Conservation (phyloP, 2,888 invertebrate species). For the Sinodicranocentrus sp. region DNA sequence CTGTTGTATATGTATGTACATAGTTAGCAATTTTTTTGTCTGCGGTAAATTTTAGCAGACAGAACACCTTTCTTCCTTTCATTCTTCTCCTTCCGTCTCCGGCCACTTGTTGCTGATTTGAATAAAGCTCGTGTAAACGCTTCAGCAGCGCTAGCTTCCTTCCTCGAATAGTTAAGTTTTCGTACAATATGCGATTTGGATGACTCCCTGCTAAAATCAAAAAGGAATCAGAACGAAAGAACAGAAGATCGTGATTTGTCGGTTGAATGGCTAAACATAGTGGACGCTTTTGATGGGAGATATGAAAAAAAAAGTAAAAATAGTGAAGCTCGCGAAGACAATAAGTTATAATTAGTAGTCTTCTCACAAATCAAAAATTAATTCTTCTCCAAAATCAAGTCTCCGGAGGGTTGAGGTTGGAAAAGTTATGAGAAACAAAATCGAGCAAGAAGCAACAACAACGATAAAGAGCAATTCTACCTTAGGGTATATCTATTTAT, state of each 20-base stretch:
- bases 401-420: slow-evolving; percentile 4
- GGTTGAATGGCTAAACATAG: not conserved
- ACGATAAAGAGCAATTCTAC: not conserved
- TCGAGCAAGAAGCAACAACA: too few species aligned
- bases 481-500: not conserved
- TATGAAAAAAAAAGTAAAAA: not conserved
- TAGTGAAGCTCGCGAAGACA: not conserved
- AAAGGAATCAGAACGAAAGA: not conserved
- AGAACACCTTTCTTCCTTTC: slow-evolving; percentile 29
- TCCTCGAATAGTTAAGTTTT: not conserved
- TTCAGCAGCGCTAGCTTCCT: not conserved
- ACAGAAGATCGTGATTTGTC: slow-evolving; percentile 1
- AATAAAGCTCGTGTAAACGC: not conserved
- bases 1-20: not conserved
- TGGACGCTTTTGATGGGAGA: not conserved
- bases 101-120: slow-evolving; percentile 13
- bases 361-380: not conserved
- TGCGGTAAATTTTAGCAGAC: too few species aligned
- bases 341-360: not conserved
- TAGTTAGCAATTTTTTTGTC: not conserved
- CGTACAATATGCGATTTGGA: not conserved
- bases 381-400: not conserved
- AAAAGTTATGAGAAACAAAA: not conserved
- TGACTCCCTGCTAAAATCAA: too few species aligned
- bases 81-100: slow-evolving; percentile 47